Percentiles rank a stretch among this genome's conserved stretches.
phyloP scores from a whole-genome alignment of 1,140 invertebrate species.

The Hyposmocoma kahamanoa region DNA sequence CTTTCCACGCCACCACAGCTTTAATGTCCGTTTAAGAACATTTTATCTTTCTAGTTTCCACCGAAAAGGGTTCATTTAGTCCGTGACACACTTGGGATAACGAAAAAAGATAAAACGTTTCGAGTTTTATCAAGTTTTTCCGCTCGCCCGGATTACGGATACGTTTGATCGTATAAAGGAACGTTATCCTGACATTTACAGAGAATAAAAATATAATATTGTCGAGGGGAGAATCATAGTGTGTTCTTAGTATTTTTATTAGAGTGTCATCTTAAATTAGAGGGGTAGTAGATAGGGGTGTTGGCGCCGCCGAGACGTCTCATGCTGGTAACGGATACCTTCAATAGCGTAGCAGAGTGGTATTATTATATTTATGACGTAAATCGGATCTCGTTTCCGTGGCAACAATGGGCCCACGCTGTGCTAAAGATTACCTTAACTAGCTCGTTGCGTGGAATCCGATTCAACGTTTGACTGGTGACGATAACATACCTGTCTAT shows the following conservation, averaged over 20 bases:
- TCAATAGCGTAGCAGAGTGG: not conserved
- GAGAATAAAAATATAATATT: slow-evolving; percentile 22
- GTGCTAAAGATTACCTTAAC: not conserved
- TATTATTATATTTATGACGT: not conserved
- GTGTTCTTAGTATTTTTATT: slow-evolving; percentile 14
- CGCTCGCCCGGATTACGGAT: slow-evolving; percentile 26
- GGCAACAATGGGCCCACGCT: not conserved
- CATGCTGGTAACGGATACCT: not conserved
- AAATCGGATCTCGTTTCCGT: slow-evolving; percentile 1
- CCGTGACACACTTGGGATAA: slow-evolving; percentile 55
- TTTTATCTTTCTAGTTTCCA: slow-evolving; percentile 66
- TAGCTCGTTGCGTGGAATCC: not conserved
- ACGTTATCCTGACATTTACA: slow-evolving; percentile 16
- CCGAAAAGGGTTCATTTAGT: slow-evolving; percentile 60
- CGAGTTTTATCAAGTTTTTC: slow-evolving; percentile 52
- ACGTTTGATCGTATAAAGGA: slow-evolving; percentile 9
- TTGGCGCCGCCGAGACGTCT: slow-evolving; percentile 22
- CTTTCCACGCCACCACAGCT: slow-evolving; percentile 52
- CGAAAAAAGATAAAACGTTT: slow-evolving; percentile 52
- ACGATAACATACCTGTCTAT: too few relatives aligned
- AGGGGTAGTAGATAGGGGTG: slow-evolving; percentile 24
- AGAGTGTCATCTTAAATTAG: slow-evolving; percentile 11
- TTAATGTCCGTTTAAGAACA: slow-evolving; percentile 65
- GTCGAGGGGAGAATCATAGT: slow-evolving; percentile 14
- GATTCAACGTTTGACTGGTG: too few relatives aligned